Conservation (phyloP, 1,140 invertebrate genomes). For the Laodelphax striatellus region DNA sequence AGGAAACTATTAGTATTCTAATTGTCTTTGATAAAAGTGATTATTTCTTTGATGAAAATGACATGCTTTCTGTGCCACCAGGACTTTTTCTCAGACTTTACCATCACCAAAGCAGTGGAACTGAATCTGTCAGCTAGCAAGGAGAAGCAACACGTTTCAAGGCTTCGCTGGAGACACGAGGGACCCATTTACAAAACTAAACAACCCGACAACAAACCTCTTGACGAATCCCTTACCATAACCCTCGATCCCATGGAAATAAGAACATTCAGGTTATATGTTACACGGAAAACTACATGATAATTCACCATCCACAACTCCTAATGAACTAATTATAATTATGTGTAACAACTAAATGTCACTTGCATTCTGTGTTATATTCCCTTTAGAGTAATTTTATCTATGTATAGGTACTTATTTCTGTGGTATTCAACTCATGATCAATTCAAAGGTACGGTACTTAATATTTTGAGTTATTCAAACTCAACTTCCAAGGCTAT, state of each 20-base stretch:
- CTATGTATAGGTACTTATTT: no score
- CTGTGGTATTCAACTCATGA: no score
- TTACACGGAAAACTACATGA: not conserved
- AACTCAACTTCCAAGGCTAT: no score
- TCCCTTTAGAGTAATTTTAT: no score
- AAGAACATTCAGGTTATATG: slow-evolving; percentile 19
- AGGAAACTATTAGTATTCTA: no score
- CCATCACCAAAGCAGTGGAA: slow-evolving; percentile 14
- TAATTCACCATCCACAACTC: not conserved
- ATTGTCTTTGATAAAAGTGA: no score
- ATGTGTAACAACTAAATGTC: no score
- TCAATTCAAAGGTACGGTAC: no score
- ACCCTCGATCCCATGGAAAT: slow-evolving; percentile 18
- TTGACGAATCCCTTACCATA: not conserved
- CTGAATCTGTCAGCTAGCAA: slow-evolving; percentile 17
- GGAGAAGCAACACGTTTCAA: slow-evolving; percentile 4
- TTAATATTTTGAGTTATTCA: no score
- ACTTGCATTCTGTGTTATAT: no score
- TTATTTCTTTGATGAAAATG: no score
- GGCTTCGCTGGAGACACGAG: slow-evolving; percentile 17
- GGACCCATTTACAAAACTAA: slow-evolving; percentile 2
- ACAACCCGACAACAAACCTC: not conserved
- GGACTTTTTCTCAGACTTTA: slow-evolving; percentile 15
- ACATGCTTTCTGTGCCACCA: not conserved
- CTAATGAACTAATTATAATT: no score